Conservation (phyloP, 2,113 vertebrate genomes). For the Verasper variegatus region DNA sequence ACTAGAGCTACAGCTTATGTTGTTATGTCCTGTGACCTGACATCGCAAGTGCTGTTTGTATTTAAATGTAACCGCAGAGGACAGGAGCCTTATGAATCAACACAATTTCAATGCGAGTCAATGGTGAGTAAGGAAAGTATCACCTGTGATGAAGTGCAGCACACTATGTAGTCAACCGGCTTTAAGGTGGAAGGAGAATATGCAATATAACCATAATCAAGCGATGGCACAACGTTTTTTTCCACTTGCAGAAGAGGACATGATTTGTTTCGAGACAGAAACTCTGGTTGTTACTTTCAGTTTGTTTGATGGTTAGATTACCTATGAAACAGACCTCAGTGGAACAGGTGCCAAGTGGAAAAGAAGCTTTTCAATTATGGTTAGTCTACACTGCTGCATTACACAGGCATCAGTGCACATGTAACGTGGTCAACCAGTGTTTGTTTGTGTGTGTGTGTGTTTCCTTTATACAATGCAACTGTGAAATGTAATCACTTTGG, state of each 20-base stretch:
- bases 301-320: neutral
- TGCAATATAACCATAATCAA: neutral
- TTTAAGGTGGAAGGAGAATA: neutral
- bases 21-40: neutral
- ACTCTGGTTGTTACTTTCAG: neutral
- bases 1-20: neutral
- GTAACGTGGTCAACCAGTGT: neutral
- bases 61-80: neutral
- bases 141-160: no score
- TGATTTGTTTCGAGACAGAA: neutral
- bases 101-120: neutral
- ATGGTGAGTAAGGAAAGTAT: neutral
- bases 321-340: neutral
- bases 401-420: neutral
- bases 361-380: neutral
- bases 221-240: neutral
- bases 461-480: neutral
- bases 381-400: neutral
- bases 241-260: neutral
- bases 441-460: neutral
- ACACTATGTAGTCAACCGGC: no score
- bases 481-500: conserved; percentile 6
- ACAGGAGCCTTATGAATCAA: conserved; percentile 7
- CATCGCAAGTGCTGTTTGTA: neutral
- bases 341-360: neutral